A percentile compares a stretch with the other conserved stretches of the same genome.
phyloP scores from a whole-genome alignment of 2,113 vertebrate species.

The Origma solitaria region DNA sequence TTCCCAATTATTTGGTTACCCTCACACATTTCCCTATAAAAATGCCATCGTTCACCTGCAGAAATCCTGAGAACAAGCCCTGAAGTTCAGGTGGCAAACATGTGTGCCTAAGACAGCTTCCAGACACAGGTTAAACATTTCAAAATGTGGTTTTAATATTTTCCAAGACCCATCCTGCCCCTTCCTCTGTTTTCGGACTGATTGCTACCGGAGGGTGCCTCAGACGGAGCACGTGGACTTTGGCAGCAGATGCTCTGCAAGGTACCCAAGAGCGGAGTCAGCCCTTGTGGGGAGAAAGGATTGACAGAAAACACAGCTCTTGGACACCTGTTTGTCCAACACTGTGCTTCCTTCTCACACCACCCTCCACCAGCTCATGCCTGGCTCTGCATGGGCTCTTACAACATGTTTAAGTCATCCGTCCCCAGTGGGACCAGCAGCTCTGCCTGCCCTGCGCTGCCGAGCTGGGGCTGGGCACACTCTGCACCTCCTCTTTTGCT shows the following conservation, averaged over 20 bases:
- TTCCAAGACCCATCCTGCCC: neutral
- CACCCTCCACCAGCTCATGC: neutral
- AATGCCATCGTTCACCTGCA: neutral
- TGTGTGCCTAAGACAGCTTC: neutral
- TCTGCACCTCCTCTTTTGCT: neutral
- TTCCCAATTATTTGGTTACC: neutral
- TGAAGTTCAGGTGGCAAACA: neutral
- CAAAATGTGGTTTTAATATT: neutral
- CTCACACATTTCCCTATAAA: neutral
- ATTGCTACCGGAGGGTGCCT: neutral
- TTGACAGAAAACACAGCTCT: fast-evolving
- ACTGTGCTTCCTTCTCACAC: neutral
- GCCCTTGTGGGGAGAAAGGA: neutral
- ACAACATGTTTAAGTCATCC: fast-evolving
- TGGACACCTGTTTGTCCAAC: fast-evolving
- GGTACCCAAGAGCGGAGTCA: fast-evolving
- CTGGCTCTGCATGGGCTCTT: neutral
- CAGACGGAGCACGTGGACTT: neutral
- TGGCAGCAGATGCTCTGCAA: neutral
- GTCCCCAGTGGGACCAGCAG: neutral
- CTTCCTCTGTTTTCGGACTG: neutral
- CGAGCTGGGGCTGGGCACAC: neutral
- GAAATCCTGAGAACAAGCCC: neutral
- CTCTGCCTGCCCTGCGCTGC: neutral
- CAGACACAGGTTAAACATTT: neutral